A percentile compares a stretch with the other conserved stretches of the same genome.
These are phyloP conservation scores for Tinamus major DNA, from an alignment of 2,797 vertebrate species.

Conservation along the genomic window DNA sequence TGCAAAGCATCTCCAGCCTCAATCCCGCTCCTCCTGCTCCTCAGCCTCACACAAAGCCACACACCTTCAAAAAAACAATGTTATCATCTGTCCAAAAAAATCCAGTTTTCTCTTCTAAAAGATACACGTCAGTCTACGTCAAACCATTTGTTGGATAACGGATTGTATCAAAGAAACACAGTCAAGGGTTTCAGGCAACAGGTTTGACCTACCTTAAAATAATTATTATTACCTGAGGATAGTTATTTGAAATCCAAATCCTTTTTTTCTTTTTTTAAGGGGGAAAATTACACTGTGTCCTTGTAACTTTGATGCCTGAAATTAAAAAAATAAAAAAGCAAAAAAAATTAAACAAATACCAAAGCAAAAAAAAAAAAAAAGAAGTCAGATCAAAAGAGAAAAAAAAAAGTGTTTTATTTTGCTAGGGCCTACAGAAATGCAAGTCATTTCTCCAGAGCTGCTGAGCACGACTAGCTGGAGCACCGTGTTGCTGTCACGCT, in stretches of 20 bases:
- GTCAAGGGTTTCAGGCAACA: not conserved
- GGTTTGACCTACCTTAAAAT: slow-evolving; percentile 17
- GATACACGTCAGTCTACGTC: not conserved
- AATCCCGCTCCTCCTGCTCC: not conserved
- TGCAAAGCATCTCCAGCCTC: not conserved
- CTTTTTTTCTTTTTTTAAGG: not conserved
- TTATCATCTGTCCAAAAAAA: not conserved
- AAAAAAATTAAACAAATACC: too few species aligned
- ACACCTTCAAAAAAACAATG: not conserved
- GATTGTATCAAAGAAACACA: slow-evolving; percentile 27
- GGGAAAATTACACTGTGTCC: not conserved
- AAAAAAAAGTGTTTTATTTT: not conserved
- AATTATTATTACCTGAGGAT: not conserved
- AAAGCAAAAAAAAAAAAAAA: not conserved
- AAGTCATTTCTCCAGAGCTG: not conserved
- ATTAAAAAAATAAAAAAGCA: not conserved
- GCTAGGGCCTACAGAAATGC: not conserved
- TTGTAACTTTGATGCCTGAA: not conserved
- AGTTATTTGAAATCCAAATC: not conserved
- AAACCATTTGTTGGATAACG: slow-evolving; percentile 27
- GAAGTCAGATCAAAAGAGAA: not conserved
- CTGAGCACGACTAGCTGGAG: not conserved
- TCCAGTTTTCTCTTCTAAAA: slow-evolving; percentile 15
- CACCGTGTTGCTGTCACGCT: slow-evolving; percentile 57
- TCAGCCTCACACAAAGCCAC: not conserved